These are phyloP conservation scores for Mellivora capensis DNA, from an alignment of 2,113 vertebrate genomes.

Conservation along the genomic window DNA sequence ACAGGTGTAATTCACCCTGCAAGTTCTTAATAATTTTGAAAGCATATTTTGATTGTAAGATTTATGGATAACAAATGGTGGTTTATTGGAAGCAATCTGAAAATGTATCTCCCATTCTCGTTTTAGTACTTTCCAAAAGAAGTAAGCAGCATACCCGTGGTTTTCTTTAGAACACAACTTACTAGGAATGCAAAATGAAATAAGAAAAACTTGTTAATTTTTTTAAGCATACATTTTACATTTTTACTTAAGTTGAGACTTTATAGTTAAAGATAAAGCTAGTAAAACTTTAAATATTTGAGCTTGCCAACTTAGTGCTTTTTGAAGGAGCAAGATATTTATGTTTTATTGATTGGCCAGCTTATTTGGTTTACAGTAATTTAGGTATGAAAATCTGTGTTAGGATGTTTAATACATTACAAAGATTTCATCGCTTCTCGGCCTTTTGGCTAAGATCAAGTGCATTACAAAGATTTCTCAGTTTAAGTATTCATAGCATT, in stretches of 20 bases:
- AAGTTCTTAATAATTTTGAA: not conserved
- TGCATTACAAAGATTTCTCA: not conserved
- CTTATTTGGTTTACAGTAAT: not conserved
- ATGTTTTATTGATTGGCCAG: not conserved
- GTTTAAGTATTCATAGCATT: not conserved
- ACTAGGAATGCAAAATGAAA: not conserved
- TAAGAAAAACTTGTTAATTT: not conserved
- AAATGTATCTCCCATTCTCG: not conserved
- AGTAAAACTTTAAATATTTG: slow-evolving; percentile 2
- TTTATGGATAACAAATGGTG: not conserved
- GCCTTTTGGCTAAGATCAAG: too few species aligned
- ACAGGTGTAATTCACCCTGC: not conserved
- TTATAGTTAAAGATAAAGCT: not conserved
- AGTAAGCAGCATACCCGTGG: not conserved
- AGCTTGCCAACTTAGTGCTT: not conserved
- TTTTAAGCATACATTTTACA: not conserved
- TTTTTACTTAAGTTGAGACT: not conserved
- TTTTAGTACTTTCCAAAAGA: not conserved
- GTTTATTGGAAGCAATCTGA: not conserved
- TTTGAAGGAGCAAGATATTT: not conserved
- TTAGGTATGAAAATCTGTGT: not conserved
- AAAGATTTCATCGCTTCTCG: too few species aligned
- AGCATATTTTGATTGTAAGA: slow-evolving; percentile 18
- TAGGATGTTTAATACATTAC: not conserved
- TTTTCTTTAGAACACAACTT: not conserved